phyloP scores from a whole-genome alignment of 1,140 invertebrate species.

The Brachionus rotundiformis region DNA sequence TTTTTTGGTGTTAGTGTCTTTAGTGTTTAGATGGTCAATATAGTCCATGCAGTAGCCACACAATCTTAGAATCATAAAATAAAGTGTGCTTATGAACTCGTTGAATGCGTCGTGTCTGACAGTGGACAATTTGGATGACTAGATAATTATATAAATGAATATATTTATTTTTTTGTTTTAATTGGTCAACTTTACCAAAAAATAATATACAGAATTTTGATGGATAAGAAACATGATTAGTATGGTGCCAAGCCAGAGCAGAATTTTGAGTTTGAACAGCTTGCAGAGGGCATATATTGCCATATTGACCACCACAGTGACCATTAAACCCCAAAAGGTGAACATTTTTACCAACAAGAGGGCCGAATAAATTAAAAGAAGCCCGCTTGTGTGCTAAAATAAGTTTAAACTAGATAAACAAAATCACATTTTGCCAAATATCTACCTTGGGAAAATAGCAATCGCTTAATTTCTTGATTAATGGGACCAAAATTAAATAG shows the following conservation, averaged over 20 bases:
- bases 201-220: neutral
- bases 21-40: neutral
- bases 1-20: neutral
- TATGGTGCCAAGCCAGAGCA: neutral
- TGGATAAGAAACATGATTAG: neutral
- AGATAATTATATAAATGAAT: neutral
- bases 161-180: neutral
- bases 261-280: neutral
- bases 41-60: neutral
- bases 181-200: neutral
- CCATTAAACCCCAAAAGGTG: neutral
- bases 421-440: neutral
- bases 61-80: constrained; percentile 30
- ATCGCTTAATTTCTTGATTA: neutral
- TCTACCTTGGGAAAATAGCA: neutral
- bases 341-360: neutral
- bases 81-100: constrained; percentile 5
- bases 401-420: neutral
- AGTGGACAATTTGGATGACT: neutral
- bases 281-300: neutral
- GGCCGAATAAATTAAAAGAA: neutral
- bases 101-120: neutral
- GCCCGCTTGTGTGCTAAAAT: neutral
- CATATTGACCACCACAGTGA: neutral
- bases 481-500: neutral